Conservation (phyloP, 1,140 invertebrate species). For the Heliconius congener region DNA sequence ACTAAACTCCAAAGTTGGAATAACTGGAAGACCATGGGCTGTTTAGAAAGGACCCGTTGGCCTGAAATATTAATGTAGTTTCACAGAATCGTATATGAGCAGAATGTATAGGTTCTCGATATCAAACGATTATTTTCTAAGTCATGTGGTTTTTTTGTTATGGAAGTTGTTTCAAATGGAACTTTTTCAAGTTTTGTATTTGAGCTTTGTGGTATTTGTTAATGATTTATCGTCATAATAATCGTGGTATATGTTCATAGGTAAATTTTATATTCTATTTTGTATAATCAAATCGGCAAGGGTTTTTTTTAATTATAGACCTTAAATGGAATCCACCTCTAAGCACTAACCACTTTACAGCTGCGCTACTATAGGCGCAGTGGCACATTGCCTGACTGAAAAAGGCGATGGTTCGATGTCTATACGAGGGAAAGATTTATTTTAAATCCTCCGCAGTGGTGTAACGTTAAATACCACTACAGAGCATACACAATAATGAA, state of each 20-base stretch:
- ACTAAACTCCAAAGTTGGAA: constrained; percentile 75
- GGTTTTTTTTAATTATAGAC: too few relatives aligned
- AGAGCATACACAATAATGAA: too few relatives aligned
- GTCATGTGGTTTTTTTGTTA: neutral
- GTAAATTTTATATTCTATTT: too few relatives aligned
- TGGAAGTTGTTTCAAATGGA: constrained; percentile 4
- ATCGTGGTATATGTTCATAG: too few relatives aligned
- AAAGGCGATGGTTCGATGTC: neutral
- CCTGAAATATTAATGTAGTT: constrained; percentile 80
- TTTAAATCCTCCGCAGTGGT: too few relatives aligned
- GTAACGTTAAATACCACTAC: neutral
- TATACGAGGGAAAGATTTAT: neutral
- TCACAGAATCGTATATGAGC: constrained; percentile 76
- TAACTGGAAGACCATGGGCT: constrained; percentile 80
- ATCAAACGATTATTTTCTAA: constrained; percentile 10
- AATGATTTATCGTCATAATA: neutral
- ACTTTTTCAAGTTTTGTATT: neutral
- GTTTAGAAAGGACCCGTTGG: constrained; percentile 77
- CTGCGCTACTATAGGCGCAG: neutral
- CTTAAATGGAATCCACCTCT: too few relatives aligned
- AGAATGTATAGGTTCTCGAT: constrained; percentile 25
- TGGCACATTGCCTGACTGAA: neutral
- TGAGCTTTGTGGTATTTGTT: neutral
- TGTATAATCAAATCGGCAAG: too few relatives aligned
- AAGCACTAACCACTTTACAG: too few relatives aligned